Conservation (phyloP, 1,140 invertebrate species). For the Aphidius ervi region DNA sequence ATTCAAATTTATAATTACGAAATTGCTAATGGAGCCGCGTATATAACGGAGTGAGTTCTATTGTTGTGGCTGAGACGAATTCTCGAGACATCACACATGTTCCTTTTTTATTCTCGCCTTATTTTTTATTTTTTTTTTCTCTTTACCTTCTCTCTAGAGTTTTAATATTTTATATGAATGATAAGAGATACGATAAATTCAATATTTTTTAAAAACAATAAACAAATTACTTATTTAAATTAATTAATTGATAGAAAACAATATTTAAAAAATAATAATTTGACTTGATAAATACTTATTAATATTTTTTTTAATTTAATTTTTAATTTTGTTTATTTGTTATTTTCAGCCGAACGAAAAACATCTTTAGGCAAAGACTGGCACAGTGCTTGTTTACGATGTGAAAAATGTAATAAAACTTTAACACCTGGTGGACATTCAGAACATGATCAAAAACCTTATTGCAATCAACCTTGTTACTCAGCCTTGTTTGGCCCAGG, state of each 20-base stretch:
- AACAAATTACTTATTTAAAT: too few relatives aligned
- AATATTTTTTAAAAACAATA: background rate
- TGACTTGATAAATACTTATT: too few relatives aligned
- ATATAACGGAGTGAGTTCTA: background rate
- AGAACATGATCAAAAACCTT: slow-evolving; percentile 74
- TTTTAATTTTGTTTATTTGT: slow-evolving; percentile 18
- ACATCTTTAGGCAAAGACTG: slow-evolving; percentile 77
- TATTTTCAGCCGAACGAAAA: slow-evolving; percentile 70
- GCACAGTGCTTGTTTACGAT: slow-evolving; percentile 69
- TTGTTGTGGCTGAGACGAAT: too few relatives aligned
- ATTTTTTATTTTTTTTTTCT: background rate
- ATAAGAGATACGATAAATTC: background rate
- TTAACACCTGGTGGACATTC: slow-evolving; percentile 67
- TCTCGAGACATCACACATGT: too few relatives aligned
- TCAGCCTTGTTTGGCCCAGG: slow-evolving; percentile 68
- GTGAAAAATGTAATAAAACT: slow-evolving; percentile 77
- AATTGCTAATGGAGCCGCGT: slow-evolving; percentile 46
- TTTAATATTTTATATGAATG: too few relatives aligned
- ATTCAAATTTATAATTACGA: slow-evolving; percentile 48
- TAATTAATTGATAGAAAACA: too few relatives aligned
- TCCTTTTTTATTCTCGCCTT: background rate
- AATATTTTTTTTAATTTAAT: slow-evolving; percentile 13
- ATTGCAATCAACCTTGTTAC: slow-evolving; percentile 75
- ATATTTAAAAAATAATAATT: too few relatives aligned
- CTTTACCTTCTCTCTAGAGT: background rate